Base-by-base conservation (phyloP, 2,113 vertebrate species). In the Peromyscus maniculatus region DNA sequence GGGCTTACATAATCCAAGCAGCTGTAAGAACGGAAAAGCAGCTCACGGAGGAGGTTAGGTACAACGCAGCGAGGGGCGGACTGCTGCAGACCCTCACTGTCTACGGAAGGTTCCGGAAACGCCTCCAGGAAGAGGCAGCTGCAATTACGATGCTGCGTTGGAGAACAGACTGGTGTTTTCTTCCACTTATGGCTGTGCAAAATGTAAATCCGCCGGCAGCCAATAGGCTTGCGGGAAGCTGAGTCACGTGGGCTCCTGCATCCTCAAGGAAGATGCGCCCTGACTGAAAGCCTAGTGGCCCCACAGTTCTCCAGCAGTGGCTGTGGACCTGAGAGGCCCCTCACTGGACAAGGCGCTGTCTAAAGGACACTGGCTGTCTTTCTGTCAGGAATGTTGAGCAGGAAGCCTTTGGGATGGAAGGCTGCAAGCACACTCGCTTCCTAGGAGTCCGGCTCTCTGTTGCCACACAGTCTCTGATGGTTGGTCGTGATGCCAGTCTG, bases 71-170 rank as follows among this genome's bases (percentile, higher is more conserved):
- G 72, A 94, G 94, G 49, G 83, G 82, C 62, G 55, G n/a, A 82
- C 96, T 95, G 31, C 91, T 97, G 95, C 4, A 87, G 77, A 77
- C 96, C 89, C 94, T 97, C 46, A 62, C 97, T 97, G 96, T 98
- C 96, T 87, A 49, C 91, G 83, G 96, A 7, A 0, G 75, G 87
- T 79, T 98, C 87, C 22, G 36, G 96, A 91, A 97, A 83, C 36
- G 43, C 89, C 96, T 98, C 94, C 28, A 72, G 95, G 77, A 97
- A 98, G 95, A 97, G 96, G 91, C 91, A 92, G 67, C 87, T 98
- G 93, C 97, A 96, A 95, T 97, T 97, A 66, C 95, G 93, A 7
- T 96, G 64, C 17, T 97, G 77, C 95, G 87, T 95, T 93, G 88
- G 72, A 74, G 80, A 88, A 97, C 13, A 95, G 94, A 95, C 91